phyloP scores from a whole-genome alignment of 2,113 vertebrate genomes.

The Onychorhynchus coronatus region DNA sequence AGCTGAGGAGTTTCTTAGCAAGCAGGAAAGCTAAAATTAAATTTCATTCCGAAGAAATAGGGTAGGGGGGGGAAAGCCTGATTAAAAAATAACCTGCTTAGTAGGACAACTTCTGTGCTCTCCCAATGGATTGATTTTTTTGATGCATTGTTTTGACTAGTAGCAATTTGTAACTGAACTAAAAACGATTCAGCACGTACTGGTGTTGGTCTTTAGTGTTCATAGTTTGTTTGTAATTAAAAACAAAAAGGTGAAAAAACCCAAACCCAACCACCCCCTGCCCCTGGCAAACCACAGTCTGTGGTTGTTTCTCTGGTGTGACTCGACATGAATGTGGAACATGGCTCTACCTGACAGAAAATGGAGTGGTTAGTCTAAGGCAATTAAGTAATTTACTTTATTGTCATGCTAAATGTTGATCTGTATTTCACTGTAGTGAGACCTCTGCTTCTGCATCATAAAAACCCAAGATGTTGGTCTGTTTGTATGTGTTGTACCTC shows the following conservation, averaged over 20 bases:
- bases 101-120: not conserved
- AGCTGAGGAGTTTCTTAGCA: not conserved
- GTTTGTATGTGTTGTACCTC: not conserved
- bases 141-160: not conserved
- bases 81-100: not conserved
- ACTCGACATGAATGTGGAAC: not conserved
- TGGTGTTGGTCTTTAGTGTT: not conserved
- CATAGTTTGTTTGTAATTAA: not conserved
- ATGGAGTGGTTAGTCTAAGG: not conserved
- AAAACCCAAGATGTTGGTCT: not conserved
- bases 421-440: not conserved
- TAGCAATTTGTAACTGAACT: not conserved
- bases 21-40: not conserved
- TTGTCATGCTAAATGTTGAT: not conserved
- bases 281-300: not conserved
- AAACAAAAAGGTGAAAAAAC: rapidly evolving
- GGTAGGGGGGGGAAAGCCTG: rapidly evolving
- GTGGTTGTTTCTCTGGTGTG: not conserved
- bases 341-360: not conserved
- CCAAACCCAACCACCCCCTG: rapidly evolving
- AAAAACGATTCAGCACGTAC: not conserved
- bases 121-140: not conserved
- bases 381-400: not conserved
- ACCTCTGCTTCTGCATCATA: not conserved
- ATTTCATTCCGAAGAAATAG: not conserved